These are phyloP conservation scores for Apocheima hispidaria DNA, from an alignment of 2,888 invertebrate species.

Conservation along the genomic window DNA sequence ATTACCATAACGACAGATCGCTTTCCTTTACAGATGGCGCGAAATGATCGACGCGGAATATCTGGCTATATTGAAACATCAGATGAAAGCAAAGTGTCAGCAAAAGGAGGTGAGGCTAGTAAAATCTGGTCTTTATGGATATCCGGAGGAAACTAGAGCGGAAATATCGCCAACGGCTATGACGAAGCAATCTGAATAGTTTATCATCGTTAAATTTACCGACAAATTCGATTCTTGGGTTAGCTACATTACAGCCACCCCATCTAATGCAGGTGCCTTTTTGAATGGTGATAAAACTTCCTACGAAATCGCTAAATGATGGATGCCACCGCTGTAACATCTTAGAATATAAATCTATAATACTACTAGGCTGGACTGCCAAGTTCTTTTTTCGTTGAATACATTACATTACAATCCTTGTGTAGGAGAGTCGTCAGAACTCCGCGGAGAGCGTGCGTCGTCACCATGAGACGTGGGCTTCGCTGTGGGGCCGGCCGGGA, in stretches of 20 bases:
- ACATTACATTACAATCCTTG: neutral
- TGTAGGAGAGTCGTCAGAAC: slow-evolving; percentile 85
- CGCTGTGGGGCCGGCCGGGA: slow-evolving; percentile 93
- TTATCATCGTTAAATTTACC: neutral
- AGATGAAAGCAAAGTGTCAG: slow-evolving; percentile 73
- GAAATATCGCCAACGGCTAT: neutral
- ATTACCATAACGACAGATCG: slow-evolving; percentile 25
- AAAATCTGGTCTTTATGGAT: slow-evolving; percentile 24
- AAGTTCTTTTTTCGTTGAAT: too few species aligned
- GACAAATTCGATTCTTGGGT: too few species aligned
- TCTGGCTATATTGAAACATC: slow-evolving; percentile 74
- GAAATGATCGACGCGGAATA: slow-evolving; percentile 73
- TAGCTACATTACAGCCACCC: too few species aligned
- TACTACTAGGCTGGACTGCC: neutral
- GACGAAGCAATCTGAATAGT: neutral
- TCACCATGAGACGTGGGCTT: slow-evolving; percentile 92
- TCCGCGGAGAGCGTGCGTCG: slow-evolving; percentile 88
- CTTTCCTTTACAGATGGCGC: slow-evolving; percentile 70
- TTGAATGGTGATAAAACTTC: too few species aligned
- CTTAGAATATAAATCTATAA: too few species aligned
- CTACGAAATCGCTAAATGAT: too few species aligned
- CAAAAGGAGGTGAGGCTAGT: slow-evolving; percentile 68
- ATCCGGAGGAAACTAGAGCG: slow-evolving; percentile 34
- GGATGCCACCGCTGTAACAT: too few species aligned
- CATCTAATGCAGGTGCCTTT: too few species aligned